Percentiles rank a stretch among this genome's conserved stretches.
phyloP scores from a whole-genome alignment of 2,888 invertebrate genomes.

The Orchesellides sinensis region DNA sequence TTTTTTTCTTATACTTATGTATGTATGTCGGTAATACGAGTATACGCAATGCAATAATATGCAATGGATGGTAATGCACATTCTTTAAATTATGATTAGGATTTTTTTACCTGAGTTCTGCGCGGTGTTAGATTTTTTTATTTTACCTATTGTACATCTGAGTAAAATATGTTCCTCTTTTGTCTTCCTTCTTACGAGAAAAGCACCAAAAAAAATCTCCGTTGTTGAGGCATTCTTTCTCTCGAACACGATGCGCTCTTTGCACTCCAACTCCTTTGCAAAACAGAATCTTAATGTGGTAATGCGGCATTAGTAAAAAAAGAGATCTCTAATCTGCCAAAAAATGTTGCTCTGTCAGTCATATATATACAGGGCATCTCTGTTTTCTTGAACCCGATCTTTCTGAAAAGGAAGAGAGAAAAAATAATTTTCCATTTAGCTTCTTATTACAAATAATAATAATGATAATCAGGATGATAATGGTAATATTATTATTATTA shows the following conservation, averaged over 20 bases:
- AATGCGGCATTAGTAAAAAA: constrained; percentile 1
- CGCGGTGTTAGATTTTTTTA: background rate
- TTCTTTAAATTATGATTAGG: constrained; percentile 1
- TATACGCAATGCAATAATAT: too few relatives aligned
- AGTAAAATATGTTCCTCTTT: too few relatives aligned
- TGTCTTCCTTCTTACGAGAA: too few relatives aligned
- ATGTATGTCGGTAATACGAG: too few relatives aligned
- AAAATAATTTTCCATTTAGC: constrained; percentile 17
- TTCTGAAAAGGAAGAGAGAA: constrained; percentile 28
- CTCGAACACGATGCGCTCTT: background rate
- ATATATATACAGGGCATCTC: background rate
- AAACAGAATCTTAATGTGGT: background rate
- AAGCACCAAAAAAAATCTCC: too few relatives aligned
- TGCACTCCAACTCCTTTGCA: too few relatives aligned
- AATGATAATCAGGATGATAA: constrained; percentile 40
- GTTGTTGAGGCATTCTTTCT: too few relatives aligned
- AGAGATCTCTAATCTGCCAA: constrained; percentile 30
- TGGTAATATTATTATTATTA: constrained; percentile 46
- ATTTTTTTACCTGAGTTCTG: background rate
- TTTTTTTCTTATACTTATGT: too few relatives aligned
- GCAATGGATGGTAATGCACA: too few relatives aligned
- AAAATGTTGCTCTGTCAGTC: constrained; percentile 34
- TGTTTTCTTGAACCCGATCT: background rate
- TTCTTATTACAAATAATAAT: constrained; percentile 33
- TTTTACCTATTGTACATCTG: too few relatives aligned